Conservation (phyloP, 1,140 invertebrate species). For the Apis laboriosa region DNA sequence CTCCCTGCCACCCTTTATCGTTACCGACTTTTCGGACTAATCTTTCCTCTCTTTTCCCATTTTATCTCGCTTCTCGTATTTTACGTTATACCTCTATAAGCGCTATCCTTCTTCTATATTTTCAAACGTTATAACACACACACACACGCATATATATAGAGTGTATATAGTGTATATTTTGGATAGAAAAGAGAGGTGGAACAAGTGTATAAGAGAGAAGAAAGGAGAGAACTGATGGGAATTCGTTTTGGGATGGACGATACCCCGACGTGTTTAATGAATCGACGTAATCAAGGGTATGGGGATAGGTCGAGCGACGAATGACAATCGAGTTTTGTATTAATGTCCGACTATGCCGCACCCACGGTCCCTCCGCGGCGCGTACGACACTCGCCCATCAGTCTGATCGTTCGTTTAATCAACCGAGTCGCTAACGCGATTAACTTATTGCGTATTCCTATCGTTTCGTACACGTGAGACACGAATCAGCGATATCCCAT, state of each 20-base stretch:
- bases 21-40: constrained; percentile 1
- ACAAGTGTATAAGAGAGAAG: no score
- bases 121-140: background rate
- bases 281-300: constrained; percentile 63
- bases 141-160: background rate
- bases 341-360: constrained; percentile 59
- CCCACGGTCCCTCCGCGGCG: constrained; percentile 54
- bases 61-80: background rate
- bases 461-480: constrained; percentile 54
- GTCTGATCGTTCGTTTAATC: constrained; percentile 69
- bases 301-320: constrained; percentile 55
- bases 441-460: constrained; percentile 67
- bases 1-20: constrained; percentile 52
- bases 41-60: background rate
- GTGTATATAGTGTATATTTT: background rate
- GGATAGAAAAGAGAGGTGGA: no score
- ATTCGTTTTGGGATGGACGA: constrained; percentile 32
- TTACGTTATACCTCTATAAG: no score
- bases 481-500: constrained; percentile 61
- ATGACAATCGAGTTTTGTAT: constrained; percentile 70
- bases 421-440: constrained; percentile 65
- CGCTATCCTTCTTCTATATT: background rate
- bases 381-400: constrained; percentile 50
- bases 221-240: background rate
- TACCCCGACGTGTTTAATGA: constrained; percentile 55